phyloP scores from a whole-genome alignment of 2,888 invertebrate species.

The Lumbricus terrestris region DNA sequence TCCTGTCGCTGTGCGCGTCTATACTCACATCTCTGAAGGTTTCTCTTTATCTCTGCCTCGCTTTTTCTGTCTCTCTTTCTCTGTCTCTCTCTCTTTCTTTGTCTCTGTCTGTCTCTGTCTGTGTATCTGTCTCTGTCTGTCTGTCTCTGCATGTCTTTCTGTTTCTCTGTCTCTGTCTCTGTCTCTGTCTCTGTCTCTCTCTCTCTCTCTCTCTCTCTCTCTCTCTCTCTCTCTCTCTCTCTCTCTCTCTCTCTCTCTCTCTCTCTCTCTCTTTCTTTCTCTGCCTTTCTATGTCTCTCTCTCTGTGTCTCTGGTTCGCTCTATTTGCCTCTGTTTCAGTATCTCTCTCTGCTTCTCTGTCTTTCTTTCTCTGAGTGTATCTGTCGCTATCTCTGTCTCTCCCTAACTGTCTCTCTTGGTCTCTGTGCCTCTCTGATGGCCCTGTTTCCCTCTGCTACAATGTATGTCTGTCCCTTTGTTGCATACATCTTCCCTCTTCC shows the following conservation, averaged over 20 bases:
- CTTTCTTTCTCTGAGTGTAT: background rate
- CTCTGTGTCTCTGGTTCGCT: background rate
- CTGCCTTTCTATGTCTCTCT: background rate
- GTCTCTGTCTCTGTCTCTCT: background rate
- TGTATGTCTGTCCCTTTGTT: background rate
- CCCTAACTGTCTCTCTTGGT: too few relatives aligned
- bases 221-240: constrained; percentile 17
- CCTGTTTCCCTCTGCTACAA: too few relatives aligned
- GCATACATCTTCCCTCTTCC: too few relatives aligned
- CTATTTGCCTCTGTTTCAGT: background rate
- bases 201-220: constrained; percentile 4
- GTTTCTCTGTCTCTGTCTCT: background rate
- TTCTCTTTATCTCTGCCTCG: background rate
- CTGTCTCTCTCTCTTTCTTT: background rate
- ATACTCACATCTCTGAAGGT: too few relatives aligned
- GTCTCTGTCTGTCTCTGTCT: background rate
- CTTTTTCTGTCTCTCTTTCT: background rate
- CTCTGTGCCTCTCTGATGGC: too few relatives aligned
- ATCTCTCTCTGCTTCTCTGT: background rate
- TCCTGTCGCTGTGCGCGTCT: too few relatives aligned
- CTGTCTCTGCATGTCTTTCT: background rate
- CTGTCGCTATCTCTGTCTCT: background rate
- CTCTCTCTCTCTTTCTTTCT: background rate
- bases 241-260: background rate
- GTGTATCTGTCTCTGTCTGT: background rate